phyloP scores from a whole-genome alignment of 1,140 invertebrate species.

The Drosophila sp. region DNA sequence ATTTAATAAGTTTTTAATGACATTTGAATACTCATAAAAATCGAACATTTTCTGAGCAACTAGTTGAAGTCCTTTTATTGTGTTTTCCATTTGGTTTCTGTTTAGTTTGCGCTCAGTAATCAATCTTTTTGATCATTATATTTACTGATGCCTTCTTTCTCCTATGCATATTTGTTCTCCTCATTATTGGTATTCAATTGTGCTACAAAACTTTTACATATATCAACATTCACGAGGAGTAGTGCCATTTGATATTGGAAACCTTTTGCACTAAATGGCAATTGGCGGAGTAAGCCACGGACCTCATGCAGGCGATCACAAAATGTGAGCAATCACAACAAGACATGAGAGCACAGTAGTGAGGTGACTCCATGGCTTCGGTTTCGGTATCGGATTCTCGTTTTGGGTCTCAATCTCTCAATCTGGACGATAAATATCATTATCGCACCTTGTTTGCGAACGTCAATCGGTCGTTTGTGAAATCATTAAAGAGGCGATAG shows the following conservation, averaged over 20 bases:
- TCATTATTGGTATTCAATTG: slow-evolving; percentile 44
- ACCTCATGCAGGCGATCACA: slow-evolving; percentile 39
- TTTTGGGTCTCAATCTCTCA: slow-evolving; percentile 32
- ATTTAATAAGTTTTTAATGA: too few species aligned
- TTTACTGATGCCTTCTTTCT: background rate
- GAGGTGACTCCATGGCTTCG: slow-evolving; percentile 36
- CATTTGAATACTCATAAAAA: too few species aligned
- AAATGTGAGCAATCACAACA: slow-evolving; percentile 33
- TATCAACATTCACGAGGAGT: slow-evolving; percentile 9
- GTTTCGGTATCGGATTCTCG: background rate
- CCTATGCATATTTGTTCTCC: background rate
- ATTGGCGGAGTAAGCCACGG: slow-evolving; percentile 12
- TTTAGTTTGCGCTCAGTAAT: background rate
- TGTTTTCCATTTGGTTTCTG: background rate
- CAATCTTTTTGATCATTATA: background rate
- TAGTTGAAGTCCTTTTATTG: too few species aligned
- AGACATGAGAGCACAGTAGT: slow-evolving; percentile 15
- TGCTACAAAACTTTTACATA: slow-evolving; percentile 43
- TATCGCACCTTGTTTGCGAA: slow-evolving; percentile 6
- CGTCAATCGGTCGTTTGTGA: slow-evolving; percentile 47
- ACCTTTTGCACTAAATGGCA: slow-evolving; percentile 21
- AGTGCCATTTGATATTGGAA: slow-evolving; percentile 19
- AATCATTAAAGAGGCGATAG: slow-evolving; percentile 62
- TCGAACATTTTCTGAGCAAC: too few species aligned
- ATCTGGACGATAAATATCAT: slow-evolving; percentile 68